phyloP scores from a whole-genome alignment of 2,113 vertebrate genomes.

The Erpornis zantholeuca region DNA sequence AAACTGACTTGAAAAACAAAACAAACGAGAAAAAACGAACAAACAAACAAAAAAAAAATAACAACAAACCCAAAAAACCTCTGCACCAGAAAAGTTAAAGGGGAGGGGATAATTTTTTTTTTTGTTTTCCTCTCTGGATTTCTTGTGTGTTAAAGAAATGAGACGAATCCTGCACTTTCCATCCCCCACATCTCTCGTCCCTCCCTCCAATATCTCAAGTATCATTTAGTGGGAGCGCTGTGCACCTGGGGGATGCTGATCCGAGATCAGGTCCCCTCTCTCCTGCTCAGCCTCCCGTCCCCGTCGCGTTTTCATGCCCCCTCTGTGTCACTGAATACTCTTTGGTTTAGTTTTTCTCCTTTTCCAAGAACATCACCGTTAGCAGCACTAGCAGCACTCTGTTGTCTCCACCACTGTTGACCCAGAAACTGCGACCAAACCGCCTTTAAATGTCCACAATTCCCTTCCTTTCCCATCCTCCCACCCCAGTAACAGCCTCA shows the following conservation, averaged over 20 bases:
- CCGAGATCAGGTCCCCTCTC: not conserved
- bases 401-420: not conserved
- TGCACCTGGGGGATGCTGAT: not conserved
- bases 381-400: slow-evolving; percentile 68
- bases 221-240: slow-evolving; percentile 38
- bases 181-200: not conserved
- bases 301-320: not conserved
- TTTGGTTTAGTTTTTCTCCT: slow-evolving; percentile 76
- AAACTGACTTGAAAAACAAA: slow-evolving; percentile 71
- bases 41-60: not conserved
- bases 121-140: not conserved
- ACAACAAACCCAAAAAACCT: slow-evolving; percentile 55
- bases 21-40: not conserved
- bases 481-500: slow-evolving; percentile 28
- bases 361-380: slow-evolving; percentile 20
- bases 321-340: slow-evolving; percentile 71
- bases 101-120: not conserved
- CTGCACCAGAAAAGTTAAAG: slow-evolving; percentile 70
- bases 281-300: not conserved
- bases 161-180: slow-evolving; percentile 41
- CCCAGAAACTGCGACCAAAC: not conserved
- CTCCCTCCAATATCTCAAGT: slow-evolving; percentile 42
- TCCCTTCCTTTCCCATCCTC: not conserved
- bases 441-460: not conserved
- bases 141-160: slow-evolving; percentile 52